phyloP scores from a whole-genome alignment of 2,888 invertebrate species.

The Harpalus rubripes region DNA sequence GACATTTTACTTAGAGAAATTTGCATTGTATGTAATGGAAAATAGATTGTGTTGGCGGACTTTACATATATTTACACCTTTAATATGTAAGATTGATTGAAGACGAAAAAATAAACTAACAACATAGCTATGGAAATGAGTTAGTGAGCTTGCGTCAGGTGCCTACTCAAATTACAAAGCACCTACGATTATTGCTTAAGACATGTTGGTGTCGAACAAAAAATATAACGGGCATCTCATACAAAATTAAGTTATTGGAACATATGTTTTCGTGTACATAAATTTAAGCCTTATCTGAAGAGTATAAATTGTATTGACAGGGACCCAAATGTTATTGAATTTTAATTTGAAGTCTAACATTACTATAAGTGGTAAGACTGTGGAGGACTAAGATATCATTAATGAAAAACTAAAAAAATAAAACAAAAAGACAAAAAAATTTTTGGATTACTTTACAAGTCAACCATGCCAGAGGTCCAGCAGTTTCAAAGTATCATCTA shows the following conservation, averaged over 20 bases:
- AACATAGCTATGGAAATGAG: slow-evolving; percentile 40
- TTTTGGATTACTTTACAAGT: too few species aligned
- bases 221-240: slow-evolving; percentile 11
- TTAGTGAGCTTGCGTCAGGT: slow-evolving; percentile 8
- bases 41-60: background rate
- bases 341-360: too few species aligned
- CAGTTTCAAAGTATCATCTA: too few species aligned
- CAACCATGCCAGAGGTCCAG: too few species aligned
- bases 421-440: too few species aligned
- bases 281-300: background rate
- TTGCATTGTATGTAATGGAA: background rate
- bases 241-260: slow-evolving; percentile 2
- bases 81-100: background rate
- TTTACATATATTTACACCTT: background rate
- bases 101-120: background rate
- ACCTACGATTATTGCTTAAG: slow-evolving; percentile 24
- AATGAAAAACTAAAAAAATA: too few species aligned
- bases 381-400: too few species aligned
- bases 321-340: background rate
- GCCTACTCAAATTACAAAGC: slow-evolving; percentile 34
- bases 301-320: background rate
- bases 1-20: too few species aligned
- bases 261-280: background rate
- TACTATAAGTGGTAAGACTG: too few species aligned
- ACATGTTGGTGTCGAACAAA: background rate